phyloP scores from a whole-genome alignment of 2,888 invertebrate genomes.

The Eristalinus sepulchralis region DNA sequence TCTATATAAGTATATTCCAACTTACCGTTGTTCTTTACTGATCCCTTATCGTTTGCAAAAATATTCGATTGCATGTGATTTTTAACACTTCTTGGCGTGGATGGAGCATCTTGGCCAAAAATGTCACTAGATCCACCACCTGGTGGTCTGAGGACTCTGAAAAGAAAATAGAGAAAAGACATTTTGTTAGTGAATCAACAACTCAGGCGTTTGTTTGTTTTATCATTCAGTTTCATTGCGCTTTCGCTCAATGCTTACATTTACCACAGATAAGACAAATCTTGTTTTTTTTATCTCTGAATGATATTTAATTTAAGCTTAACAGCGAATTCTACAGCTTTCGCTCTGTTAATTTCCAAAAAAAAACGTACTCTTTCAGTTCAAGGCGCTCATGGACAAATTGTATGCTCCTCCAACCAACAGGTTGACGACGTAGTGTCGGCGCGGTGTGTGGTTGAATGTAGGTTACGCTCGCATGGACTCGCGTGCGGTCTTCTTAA shows the following conservation, averaged over 20 bases:
- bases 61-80: constrained; percentile 81
- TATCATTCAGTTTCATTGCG: not conserved
- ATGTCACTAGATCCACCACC: constrained; percentile 85
- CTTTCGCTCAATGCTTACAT: too few species aligned
- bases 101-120: constrained; percentile 80
- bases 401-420: constrained; percentile 33
- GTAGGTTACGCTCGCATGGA: constrained; percentile 56
- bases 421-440: constrained; percentile 2
- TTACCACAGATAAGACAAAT: not conserved
- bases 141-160: constrained; percentile 85
- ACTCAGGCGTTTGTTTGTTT: not conserved
- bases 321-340: not conserved
- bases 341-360: not conserved
- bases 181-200: not conserved
- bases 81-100: constrained; percentile 79
- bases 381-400: not conserved
- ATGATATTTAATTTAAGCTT: not conserved
- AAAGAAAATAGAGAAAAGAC: constrained; percentile 74
- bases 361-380: constrained; percentile 3
- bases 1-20: not conserved
- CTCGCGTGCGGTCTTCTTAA: constrained; percentile 41
- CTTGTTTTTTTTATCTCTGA: not conserved
- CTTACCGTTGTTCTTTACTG: constrained; percentile 80
- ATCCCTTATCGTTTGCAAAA: constrained; percentile 80
- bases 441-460: constrained; percentile 9